Base-by-base conservation (phyloP, 2,797 vertebrate genomes). In the Oceanodroma leucorhoa region DNA sequence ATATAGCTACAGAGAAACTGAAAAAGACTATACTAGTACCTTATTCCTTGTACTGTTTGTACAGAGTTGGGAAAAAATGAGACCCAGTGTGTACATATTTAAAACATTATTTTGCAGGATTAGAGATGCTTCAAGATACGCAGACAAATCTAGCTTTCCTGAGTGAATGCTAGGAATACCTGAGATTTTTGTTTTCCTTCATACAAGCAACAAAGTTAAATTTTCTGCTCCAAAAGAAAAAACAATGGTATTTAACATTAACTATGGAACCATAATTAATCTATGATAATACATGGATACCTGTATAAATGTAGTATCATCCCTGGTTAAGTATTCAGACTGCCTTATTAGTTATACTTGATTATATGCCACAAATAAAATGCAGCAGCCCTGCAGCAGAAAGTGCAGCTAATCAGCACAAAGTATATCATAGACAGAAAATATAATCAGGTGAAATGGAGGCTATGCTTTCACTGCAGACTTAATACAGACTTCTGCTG, bases 361-460 rank as follows among this genome's bases (percentile, higher is more conserved):
- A 81, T 88, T 90, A 81, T 46, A 75, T 54, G 69, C 36, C 57
- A 75, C 43, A 83, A 86, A 81, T 78, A 71, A 89, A 94, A 94
- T 43, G 72, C 69, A 93, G 76, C 83, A 91, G 65, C 91, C 76
- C 83, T 88, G 95, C 93, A 95, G 91, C 85, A 95, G 82, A 78
- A 93, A 88, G 85, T 46, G 79, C 53, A 94, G 89, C 84, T 96
- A 89, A 95, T 94, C 93, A 94, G 82, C 67, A 87, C 62, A 34
- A 62, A 80, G 70, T 51, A 4, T n/a, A 77, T 60, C 84, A 58
- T 4, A 87, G 69, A 83, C 29, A 80, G 81, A 94, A 91, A 86
- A 87, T 7, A 75, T 9, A 81, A 71, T 90, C 79, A 83, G 87
- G 87, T 20, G 34, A 83, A 88, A 94, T 69, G 65, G 57, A 94